Base-by-base conservation (phyloP, 2,113 vertebrate genomes). In the Forbesichthys agassizii region DNA sequence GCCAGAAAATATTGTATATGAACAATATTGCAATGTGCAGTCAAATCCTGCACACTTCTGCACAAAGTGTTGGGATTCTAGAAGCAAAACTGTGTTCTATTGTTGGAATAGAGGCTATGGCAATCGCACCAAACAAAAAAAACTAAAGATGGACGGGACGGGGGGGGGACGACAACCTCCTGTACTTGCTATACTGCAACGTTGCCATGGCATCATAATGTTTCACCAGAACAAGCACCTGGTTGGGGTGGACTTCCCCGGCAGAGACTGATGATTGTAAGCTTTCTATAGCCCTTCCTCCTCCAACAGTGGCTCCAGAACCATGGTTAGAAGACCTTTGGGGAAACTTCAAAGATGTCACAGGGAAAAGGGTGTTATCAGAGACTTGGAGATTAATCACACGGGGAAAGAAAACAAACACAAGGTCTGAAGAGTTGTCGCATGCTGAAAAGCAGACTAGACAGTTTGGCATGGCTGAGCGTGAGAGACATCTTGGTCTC, bases 321-420 rank as follows among this genome's bases (percentile, higher is more conserved):
- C 64, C 12, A 13, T 11, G 33, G 62, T 66, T 47, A 0, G 46
- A n/a, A 9, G 12, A 12, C 58, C 12, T 16, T 3, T 14, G 5
- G 68, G 54, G 69, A 59, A 58, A 49, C 66, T 53, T 61, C 55
- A 55, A 77, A 74, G 74, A 81, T 77, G 79, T 80, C 78, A 75
- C 14, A 16, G 59, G 16, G 56, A 10, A 14, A 33, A 54, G 55
- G 16, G 33, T 6, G 9, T 42, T 13, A 27, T 12, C 13, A 48
- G 69, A 46, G 36, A 16, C 10, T 11, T 14, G 52, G 7, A 54
- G n/a, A 2, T 27, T 13, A 54, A 16, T 54, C 52, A 14, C 5
- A 16, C 1, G 5, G n/a, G 52, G n/a, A n/a, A n/a, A 14, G n/a
- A 14, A 54, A 16, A 14, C 9, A 55, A n/a, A 16, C 27, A 27